Evolutionary conservation across 1,140 invertebrate genomes (phyloP).

Genomic region (Platyura marginata): DNA sequence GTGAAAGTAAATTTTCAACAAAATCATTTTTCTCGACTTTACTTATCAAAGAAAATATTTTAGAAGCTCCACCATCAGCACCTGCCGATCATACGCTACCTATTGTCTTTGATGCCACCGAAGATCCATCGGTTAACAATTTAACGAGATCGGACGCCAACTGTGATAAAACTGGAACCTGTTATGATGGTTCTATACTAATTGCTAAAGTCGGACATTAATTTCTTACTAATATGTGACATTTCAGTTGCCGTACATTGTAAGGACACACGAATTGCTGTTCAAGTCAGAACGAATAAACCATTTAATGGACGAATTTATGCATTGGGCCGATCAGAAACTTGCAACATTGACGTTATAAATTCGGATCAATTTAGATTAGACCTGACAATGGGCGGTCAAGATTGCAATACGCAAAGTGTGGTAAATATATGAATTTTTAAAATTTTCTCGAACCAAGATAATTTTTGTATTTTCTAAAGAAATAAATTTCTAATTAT

Average conservation of each 20-base stretch:
- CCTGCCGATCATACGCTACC: constrained; percentile 37
- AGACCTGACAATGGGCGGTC: constrained; percentile 80
- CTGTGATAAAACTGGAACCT: constrained; percentile 86
- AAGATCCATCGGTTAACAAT: constrained; percentile 49
- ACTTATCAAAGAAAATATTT: too few relatives aligned
- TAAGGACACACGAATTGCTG: constrained; percentile 83
- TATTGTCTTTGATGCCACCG: constrained; percentile 48
- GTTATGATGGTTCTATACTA: constrained; percentile 94
- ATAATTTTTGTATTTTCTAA: neutral
- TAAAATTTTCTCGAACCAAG: neutral
- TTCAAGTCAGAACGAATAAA: constrained; percentile 80
- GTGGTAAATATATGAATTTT: constrained; percentile 40
- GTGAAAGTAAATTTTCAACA: constrained; percentile 54
- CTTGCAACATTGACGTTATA: constrained; percentile 84
- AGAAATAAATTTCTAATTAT: constrained; percentile 1
- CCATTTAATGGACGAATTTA: constrained; percentile 91
- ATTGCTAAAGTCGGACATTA: too few relatives aligned
- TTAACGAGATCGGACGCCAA: constrained; percentile 59
- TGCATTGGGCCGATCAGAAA: constrained; percentile 78
- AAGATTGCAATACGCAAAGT: constrained; percentile 86
- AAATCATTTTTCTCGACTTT: neutral
- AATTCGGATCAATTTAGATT: constrained; percentile 82
- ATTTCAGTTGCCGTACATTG: constrained; percentile 76
- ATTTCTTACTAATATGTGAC: neutral
- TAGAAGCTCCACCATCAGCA: constrained; percentile 13